Base-by-base conservation (phyloP, 2,797 vertebrate genomes). In the Sebastes alutus region DNA sequence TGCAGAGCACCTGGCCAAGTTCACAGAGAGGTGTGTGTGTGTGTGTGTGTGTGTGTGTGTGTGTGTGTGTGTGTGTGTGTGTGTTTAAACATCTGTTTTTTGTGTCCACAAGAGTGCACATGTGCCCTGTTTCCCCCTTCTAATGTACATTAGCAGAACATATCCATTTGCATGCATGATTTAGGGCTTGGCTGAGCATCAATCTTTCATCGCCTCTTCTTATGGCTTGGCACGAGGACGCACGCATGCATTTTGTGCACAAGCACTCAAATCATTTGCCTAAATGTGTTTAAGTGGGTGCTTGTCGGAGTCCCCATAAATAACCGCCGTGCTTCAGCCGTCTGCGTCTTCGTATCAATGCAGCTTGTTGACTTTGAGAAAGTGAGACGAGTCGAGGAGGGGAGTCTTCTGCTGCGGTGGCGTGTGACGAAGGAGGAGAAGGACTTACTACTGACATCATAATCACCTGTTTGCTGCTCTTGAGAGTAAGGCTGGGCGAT, bases 101-200 rank as follows among this genome's bases (percentile, higher is more conserved):
- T 64, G 13, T 63, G 49, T 78, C 20, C 7, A 11, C 71, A 10
- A 7, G 27, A 0, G n/a, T 20, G 35, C 49, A 13, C 49, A 13
- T 5, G 23, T 38, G 63, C n/a, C 32, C 23, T 16, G 64, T 60
- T 64, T 22, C 49, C 7, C 8, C 52, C 29, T 61, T 77, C 33
- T 65, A 4, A 75, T 72, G 75, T 83, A 81, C 89, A 66, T 81
- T 70, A 84, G 75, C 82, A 87, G 75, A 77, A 80, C 81, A 69
- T 68, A 6, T 71, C 85, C 87, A 83, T 80, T 77, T 82, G 77
- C 61, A 89, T 87, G 87, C 84, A 87, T 89, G 33, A 87, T 89
- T 87, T 60, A 85, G 58, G 42, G 54, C 78, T 63, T 42, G 77
- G 82, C 69, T 55, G 3, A 66, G 81, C 87, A 82, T 92, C 81